Evolutionary conservation across 2,113 vertebrate genomes (phyloP), one percentile per base, ranked within the genome.

Genomic region (Zootoca vivipara): DNA sequence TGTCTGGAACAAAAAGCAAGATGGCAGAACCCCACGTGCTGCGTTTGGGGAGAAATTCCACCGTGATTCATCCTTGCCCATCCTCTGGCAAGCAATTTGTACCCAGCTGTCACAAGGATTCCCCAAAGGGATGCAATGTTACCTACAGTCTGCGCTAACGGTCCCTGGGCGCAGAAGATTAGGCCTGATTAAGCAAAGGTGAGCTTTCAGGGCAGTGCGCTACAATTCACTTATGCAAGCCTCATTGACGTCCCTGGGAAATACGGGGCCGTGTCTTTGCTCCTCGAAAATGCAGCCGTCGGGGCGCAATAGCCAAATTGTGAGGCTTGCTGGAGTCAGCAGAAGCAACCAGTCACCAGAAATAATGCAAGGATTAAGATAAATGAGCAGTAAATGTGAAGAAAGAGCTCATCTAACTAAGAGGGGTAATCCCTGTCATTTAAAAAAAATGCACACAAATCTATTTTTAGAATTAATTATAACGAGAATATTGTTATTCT

Each of bases 281-380:
- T 90, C 86, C 80, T 93, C 80, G 72, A 84, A 87, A 94, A 86
- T 67, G 87, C 62, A 26, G 81, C 77, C 42, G 46, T 38, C 46
- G 91, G 82, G 86, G 82, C 82, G 15, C 65, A 87, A 95, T 91
- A 86, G 74, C 87, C 69, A 91, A 93, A 87, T 89, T 73, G 82
- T 58, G 80, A 90, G 78, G 90, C 89, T 87, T 88, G 87, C 46
- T 86, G 83, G 87, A 94, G 90, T 94, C 90, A 93, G 93, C 90
- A 93, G 73, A 88, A 85, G 86, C 89, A 93, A 87, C 91, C 93
- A 93, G 91, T 92, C 93, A 91, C 91, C 77, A 7, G 79, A 87
- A 92, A 89, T 84, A 88, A 91, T 79, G n/a, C 88, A 93, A 92
- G 81, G 92, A 92, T 92, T 92, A 58, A 20, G 87, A 92, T 88